Base-by-base conservation (phyloP, 1,140 invertebrate genomes). In the Temnothorax curvispinosus region DNA sequence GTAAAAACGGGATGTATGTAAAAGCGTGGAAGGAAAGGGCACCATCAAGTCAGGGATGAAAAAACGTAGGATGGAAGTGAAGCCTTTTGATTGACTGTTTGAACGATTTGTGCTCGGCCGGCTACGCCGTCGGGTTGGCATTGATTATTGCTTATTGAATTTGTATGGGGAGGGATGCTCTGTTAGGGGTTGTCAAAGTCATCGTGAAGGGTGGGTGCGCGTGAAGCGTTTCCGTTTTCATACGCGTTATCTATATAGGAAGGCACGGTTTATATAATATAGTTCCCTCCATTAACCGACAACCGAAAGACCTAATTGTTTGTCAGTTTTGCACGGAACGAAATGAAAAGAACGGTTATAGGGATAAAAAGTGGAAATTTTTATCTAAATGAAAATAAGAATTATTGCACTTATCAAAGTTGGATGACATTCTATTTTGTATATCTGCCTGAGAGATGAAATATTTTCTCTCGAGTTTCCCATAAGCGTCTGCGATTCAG, bases 131-230 rank as follows among this genome's bases (percentile, higher is more conserved):
- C 91, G 88, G 92, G 88, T 91, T 94, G 92, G 92, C 94, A 95
- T 95, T 95, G 94, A 95, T 95, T 94, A 95, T 94, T 92, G 90
- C 93, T 95, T 94, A 95, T 95, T 94, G 93, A 94, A 94, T 95
- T 95, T 94, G 94, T 91, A 89, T 86, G 75, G 90, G 90, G 84
- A 91, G 85, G 75, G 87, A 69, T 89, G 87, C 87, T 84, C 82
- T 86, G 89, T 65, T 84, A 76, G 54, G 86, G 82, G 78, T 88
- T 80, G 89, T 91, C 92, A 89, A 89, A 92, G 92, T 92, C 86
- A 82, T 87, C 82, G 77, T 35, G 62, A 60, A 56, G 80, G 88
- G 54, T 78, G 76, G 56, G 38, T 60, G 75, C 71, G 81, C 85
- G 88, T 78, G 77, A 89, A 90, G 67, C 80, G 75, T 75, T 87